Percentiles rank a stretch among this genome's conserved stretches.
Evolutionary conservation across 2,797 vertebrate genomes (phyloP).

Genomic region (Phoxinus dragarum): DNA sequence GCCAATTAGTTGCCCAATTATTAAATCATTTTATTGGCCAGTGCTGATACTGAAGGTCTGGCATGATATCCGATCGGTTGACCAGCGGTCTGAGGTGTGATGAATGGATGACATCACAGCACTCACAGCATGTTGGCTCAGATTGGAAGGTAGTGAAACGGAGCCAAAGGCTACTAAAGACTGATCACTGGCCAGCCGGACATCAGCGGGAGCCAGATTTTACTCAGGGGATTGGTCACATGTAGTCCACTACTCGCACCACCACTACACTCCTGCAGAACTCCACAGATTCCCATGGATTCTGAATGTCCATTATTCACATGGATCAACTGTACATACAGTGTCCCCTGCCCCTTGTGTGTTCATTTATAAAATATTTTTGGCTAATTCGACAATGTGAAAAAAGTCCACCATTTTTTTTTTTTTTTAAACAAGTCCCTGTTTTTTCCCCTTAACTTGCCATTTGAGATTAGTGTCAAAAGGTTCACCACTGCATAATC

Average conservation of each 20-base stretch:
- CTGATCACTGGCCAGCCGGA: slow-evolving; percentile 23
- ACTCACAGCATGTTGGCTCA: slow-evolving; percentile 1
- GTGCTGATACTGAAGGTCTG: background rate
- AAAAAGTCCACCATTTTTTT: background rate
- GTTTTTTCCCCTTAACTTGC: background rate
- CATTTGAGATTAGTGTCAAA: background rate
- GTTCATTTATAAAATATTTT: no score
- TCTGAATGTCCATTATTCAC: background rate
- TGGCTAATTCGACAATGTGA: background rate
- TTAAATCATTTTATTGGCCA: background rate
- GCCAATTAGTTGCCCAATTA: background rate
- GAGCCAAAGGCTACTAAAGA: slow-evolving; percentile 42
- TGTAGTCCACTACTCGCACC: slow-evolving; percentile 9
- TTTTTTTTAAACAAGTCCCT: background rate
- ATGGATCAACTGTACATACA: background rate
- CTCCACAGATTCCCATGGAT: background rate
- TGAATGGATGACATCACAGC: slow-evolving; percentile 26
- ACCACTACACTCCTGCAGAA: background rate
- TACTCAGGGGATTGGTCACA: slow-evolving; percentile 7
- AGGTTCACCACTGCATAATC: background rate
- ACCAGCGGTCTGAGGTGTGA: background rate
- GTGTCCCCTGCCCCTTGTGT: background rate
- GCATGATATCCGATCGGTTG: background rate
- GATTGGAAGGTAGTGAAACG: slow-evolving; percentile 26
- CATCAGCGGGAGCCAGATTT: slow-evolving; percentile 29